Evolutionary conservation across 1,140 invertebrate genomes (phyloP).

Genomic region (Diabrotica undecimpunctata): DNA sequence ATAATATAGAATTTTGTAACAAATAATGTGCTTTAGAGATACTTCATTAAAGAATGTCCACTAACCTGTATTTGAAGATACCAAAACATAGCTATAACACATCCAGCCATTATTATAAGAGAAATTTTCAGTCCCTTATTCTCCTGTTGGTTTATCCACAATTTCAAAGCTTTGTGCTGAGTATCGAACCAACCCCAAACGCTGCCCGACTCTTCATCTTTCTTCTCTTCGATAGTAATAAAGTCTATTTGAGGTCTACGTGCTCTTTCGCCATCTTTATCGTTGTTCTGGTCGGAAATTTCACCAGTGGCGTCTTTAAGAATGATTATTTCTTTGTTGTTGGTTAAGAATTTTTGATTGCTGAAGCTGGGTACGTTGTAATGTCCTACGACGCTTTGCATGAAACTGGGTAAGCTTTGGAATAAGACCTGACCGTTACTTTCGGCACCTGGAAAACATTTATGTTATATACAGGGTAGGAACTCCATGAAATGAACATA

Average conservation of each 20-base stretch:
- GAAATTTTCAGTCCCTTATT: slow-evolving; percentile 65
- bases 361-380: slow-evolving; percentile 73
- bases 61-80: slow-evolving; percentile 56
- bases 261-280: not conserved
- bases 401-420: slow-evolving; percentile 37
- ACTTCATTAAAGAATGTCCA: not conserved
- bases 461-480: too few relatives aligned
- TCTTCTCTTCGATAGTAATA: not conserved
- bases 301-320: slow-evolving; percentile 28
- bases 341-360: slow-evolving; percentile 31
- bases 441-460: not conserved
- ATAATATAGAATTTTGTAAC: too few relatives aligned
- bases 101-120: slow-evolving; percentile 61
- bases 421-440: not conserved
- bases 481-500: too few relatives aligned
- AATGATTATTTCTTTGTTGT: slow-evolving; percentile 24
- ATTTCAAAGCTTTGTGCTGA: slow-evolving; percentile 40
- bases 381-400: slow-evolving; percentile 54
- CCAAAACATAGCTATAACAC: slow-evolving; percentile 68
- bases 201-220: not conserved
- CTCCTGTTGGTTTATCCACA: slow-evolving; percentile 65
- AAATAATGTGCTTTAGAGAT: too few relatives aligned
- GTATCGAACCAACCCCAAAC: not conserved
- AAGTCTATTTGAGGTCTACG: not conserved
- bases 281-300: not conserved